Base-by-base conservation (phyloP, 2,888 invertebrate genomes). In the Prosopocoilus inquinatus region DNA sequence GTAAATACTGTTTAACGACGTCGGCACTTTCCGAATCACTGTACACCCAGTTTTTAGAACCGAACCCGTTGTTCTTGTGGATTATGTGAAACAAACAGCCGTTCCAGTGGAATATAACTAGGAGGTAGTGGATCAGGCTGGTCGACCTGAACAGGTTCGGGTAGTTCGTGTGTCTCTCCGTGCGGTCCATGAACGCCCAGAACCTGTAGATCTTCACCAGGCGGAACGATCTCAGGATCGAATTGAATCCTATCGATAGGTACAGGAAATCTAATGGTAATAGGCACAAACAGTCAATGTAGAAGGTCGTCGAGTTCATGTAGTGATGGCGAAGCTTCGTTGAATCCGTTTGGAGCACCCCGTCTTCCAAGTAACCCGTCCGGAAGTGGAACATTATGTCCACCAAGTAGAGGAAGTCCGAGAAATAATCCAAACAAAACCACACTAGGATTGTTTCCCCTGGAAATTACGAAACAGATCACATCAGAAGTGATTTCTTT, bases 51-150 rank as follows among this genome's bases (percentile, higher is more conserved):
- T 92, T 91, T 80, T 90, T 90, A 80, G 91, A 91, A 72, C 94
- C 94, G 80, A 94, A 94, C 68, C 93, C 94, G 81, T 93, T 90
- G 82, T 94, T 94, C 83, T 94, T 93, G 84, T 92, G 89, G 77
- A 96, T 93, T 78, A 97, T 90, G 84, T 96, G 94, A 83, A 95
- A 96, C 79, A 98, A 85, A 82, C 97, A 98, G 75, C 96, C 96
- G 81, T 98, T 98, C 97, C 97, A 98, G 84, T 98, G 98, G 82
- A 97, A 97, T 80, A 97, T 94, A 81, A 96, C 96, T 81, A 96
- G 84, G 75, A 96, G 86, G 84, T 96, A 96, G 84, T 96, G 96
- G 80, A 94, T 91, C 78, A 94, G 84, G 79, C 92, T 91, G 71
- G 90, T 89, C 70, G 93, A 92, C 75, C 90, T 60, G 83, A 95